A percentile compares a stretch with the other conserved stretches of the same genome.
Conservation (phyloP, 2,113 vertebrate genomes). For the Scatophagus argus region DNA sequence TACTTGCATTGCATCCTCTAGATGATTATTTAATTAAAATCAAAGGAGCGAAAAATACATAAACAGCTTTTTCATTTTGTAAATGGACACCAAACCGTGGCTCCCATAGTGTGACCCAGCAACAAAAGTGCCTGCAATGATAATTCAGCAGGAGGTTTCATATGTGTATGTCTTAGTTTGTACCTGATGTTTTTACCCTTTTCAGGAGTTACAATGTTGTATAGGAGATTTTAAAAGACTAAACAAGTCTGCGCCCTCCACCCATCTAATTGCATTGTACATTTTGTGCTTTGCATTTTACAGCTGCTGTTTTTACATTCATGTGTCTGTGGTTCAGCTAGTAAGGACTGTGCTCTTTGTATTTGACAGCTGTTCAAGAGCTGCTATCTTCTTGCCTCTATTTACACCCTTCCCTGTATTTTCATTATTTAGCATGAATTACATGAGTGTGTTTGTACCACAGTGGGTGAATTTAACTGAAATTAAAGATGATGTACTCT, state of each 20-base stretch:
- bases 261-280: slow-evolving; percentile 27
- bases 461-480: background rate
- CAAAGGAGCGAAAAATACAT: too few relatives aligned
- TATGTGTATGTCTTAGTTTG: too few relatives aligned
- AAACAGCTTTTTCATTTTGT: too few relatives aligned
- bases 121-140: too few relatives aligned
- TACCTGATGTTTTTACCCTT: background rate
- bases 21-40: too few relatives aligned
- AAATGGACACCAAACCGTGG: too few relatives aligned
- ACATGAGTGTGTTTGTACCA: background rate
- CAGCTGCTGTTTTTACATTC: slow-evolving; percentile 27
- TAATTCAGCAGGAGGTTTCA: too few relatives aligned
- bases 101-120: too few relatives aligned
- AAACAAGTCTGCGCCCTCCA: background rate
- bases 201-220: background rate
- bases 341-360: background rate
- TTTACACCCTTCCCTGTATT: background rate
- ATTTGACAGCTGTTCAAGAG: slow-evolving; percentile 23
- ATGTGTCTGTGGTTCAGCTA: slow-evolving; percentile 31
- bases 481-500: too few relatives aligned
- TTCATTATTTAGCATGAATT: too few relatives aligned
- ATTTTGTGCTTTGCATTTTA: slow-evolving; percentile 28
- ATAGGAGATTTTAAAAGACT: background rate
- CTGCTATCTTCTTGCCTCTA: background rate
- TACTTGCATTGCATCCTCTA: too few relatives aligned